These are phyloP conservation scores for Bettongia penicillata DNA, from an alignment of 2,113 vertebrate genomes.

Conservation along the genomic window DNA sequence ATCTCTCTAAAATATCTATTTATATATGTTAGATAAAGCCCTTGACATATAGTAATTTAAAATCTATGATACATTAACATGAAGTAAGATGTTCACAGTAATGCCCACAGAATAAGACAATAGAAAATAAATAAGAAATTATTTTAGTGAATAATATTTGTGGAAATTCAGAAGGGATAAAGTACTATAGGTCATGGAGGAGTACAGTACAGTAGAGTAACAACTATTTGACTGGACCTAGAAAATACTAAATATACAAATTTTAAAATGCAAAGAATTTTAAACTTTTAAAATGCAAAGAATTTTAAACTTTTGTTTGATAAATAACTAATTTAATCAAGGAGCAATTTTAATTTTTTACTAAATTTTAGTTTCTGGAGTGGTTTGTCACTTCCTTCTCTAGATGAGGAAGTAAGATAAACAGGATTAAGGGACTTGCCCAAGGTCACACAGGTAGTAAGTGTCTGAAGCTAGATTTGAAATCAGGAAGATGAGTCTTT, in stretches of 20 bases:
- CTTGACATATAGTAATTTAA: not conserved
- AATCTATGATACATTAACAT: not conserved
- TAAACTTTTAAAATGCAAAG: slow-evolving; percentile 16
- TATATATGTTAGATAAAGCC: too few relatives aligned
- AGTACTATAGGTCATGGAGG: not conserved
- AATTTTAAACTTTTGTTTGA: slow-evolving; percentile 47
- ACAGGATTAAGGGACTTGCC: too few relatives aligned
- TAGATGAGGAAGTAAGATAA: too few relatives aligned
- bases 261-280: slow-evolving; percentile 55
- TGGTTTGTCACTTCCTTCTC: too few relatives aligned
- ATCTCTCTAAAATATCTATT: too few relatives aligned
- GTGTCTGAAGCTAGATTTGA: too few relatives aligned
- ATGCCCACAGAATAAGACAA: not conserved
- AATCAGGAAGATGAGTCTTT: too few relatives aligned
- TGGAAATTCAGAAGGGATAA: not conserved
- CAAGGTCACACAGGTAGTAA: too few relatives aligned
- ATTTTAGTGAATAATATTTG: not conserved
- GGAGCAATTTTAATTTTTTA: slow-evolving; percentile 45
- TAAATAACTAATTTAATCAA: slow-evolving; percentile 10
- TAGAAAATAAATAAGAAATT: not conserved
- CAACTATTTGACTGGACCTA: not conserved
- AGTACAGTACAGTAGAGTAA: not conserved
- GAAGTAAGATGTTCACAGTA: not conserved
- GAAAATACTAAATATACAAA: slow-evolving; percentile 4
- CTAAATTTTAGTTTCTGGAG: too few relatives aligned